Base-by-base conservation (phyloP, 2,113 vertebrate genomes). In the Scomber japonicus region DNA sequence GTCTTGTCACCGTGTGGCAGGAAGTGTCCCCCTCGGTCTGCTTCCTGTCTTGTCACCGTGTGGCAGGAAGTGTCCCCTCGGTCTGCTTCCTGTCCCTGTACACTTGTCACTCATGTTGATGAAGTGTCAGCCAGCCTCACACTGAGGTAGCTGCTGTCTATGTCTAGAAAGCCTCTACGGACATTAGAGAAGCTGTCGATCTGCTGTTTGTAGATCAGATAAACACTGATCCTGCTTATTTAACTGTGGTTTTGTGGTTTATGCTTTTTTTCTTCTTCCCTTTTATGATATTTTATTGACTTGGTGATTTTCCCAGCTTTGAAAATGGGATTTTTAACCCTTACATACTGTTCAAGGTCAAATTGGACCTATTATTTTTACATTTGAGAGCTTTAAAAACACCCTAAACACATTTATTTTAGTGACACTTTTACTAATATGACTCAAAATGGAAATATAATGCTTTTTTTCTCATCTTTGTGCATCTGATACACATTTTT, bases 21-120 rank as follows among this genome's bases (percentile, higher is more conserved):
- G 24, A 45, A 66, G 55, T 55, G 17, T 49, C 61, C 66, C 65
- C 17, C 49, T n/a, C 45, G 46, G 53, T 27, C 10, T 64, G 11
- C 1, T n/a, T n/a, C n/a, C n/a, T n/a, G n/a, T n/a, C n/a, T n/a
- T n/a, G n/a, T n/a, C n/a, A n/a, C n/a, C n/a, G n/a, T n/a, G n/a
- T n/a, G n/a, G n/a, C n/a, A n/a, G n/a, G n/a, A n/a, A n/a, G n/a
- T n/a, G 17, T 66, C 61, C 74, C 74, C 14, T n/a, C 16, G 15
- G 51, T 21, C 53, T n/a, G 27, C 5, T 63, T 79, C 13, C 19
- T 0, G 2, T 45, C 46, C 60, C 46, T 40, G 9, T 9, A 15
- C 53, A 71, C 67, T 9, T 71, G 80, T 71, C 80, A 82, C 8
- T 82, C 80, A 66, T 49, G 53, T 60, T 82, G 73, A 82, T 3